These are phyloP conservation scores for Harpagifer antarcticus DNA, from an alignment of 2,797 vertebrate genomes.

Conservation along the genomic window DNA sequence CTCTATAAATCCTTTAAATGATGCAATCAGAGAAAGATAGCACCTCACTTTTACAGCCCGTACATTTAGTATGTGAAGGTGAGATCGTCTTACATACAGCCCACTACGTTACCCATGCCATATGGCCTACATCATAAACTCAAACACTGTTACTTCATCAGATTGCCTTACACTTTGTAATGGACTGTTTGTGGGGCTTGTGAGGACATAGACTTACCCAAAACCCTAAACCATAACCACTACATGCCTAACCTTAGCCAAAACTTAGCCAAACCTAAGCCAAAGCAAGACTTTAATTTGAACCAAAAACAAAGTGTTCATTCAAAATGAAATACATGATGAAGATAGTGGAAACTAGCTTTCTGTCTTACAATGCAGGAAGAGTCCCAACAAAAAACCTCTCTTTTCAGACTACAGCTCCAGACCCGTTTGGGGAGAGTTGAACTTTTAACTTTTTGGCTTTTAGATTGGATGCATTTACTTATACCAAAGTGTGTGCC, in stretches of 20 bases:
- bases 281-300: conserved; percentile 12
- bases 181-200: conserved; percentile 11
- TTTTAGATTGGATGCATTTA: neutral
- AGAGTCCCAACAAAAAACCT: neutral
- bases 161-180: conserved; percentile 6
- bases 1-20: conserved; percentile 4
- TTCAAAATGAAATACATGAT: conserved; percentile 14
- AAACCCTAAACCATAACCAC: conserved; percentile 18
- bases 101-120: neutral
- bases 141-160: conserved; percentile 8
- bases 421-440: neutral
- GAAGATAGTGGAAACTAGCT: neutral
- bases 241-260: conserved; percentile 1
- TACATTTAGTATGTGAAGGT: neutral
- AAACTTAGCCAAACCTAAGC: neutral
- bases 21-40: neutral
- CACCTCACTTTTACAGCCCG: too few species aligned
- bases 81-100: neutral
- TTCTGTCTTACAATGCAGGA: neutral
- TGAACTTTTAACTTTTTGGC: neutral
- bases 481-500: neutral
- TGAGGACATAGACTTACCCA: neutral
- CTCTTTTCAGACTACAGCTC: neutral
- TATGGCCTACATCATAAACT: neutral
- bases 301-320: conserved; percentile 20